A percentile compares a stretch with the other conserved stretches of the same genome.
phyloP scores from a whole-genome alignment of 2,888 invertebrate species.

The Pandemis heparana region DNA sequence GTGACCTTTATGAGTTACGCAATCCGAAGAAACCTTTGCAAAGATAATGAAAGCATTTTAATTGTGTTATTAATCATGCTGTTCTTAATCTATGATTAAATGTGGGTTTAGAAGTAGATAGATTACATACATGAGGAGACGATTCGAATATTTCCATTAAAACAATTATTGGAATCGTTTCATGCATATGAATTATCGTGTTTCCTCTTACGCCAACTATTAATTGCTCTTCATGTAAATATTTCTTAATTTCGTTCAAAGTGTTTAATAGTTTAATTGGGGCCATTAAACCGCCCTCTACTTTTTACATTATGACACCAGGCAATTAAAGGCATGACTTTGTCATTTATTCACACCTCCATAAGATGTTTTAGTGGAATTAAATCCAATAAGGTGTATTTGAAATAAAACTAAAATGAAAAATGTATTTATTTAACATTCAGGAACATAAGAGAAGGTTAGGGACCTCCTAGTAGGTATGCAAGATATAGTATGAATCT shows the following conservation, averaged over 20 bases:
- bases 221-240: constrained; percentile 28
- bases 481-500: no score
- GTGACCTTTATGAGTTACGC: constrained; percentile 22
- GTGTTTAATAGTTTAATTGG: constrained; percentile 26
- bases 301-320: constrained; percentile 6
- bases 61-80: constrained; percentile 22
- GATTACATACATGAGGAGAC: neutral
- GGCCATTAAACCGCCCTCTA: constrained; percentile 10
- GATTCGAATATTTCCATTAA: constrained; percentile 24
- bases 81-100: constrained; percentile 27
- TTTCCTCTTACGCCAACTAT: constrained; percentile 19
- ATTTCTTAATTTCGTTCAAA: constrained; percentile 26
- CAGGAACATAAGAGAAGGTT: no score
- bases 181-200: constrained; percentile 26
- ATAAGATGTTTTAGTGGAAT: neutral
- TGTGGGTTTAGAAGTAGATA: constrained; percentile 5
- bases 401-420: neutral
- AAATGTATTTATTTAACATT: no score
- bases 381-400: neutral
- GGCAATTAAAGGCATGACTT: neutral
- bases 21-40: constrained; percentile 5
- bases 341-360: constrained; percentile 1
- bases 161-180: constrained; percentile 27
- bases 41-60: constrained; percentile 1
- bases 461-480: no score